These are phyloP conservation scores for Coenobita brevimanus DNA, from an alignment of 1,140 invertebrate genomes.

Conservation along the genomic window DNA sequence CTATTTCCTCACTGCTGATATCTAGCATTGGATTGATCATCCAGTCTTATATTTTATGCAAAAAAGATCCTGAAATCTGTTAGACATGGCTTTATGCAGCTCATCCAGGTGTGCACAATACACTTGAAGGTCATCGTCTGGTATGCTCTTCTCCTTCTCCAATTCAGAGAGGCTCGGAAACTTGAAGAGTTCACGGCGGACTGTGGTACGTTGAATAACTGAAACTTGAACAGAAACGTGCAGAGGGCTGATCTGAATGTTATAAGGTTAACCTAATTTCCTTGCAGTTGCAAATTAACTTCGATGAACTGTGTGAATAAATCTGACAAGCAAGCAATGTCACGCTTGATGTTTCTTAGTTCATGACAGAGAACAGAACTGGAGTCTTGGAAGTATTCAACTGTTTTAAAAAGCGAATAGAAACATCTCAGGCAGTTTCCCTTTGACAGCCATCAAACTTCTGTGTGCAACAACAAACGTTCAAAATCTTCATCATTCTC, in stretches of 20 bases:
- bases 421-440: slow-evolving; percentile 63
- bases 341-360: slow-evolving; percentile 33
- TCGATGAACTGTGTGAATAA: slow-evolving; percentile 67
- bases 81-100: slow-evolving; percentile 50
- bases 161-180: slow-evolving; percentile 56
- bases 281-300: slow-evolving; percentile 65
- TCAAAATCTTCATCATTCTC: slow-evolving; percentile 68
- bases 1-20: slow-evolving; percentile 41
- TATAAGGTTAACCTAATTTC: slow-evolving; percentile 62
- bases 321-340: slow-evolving; percentile 64
- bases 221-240: slow-evolving; percentile 56
- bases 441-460: slow-evolving; percentile 66
- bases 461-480: slow-evolving; percentile 57
- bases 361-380: slow-evolving; percentile 30
- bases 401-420: slow-evolving; percentile 56
- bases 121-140: slow-evolving; percentile 32
- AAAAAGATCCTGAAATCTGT: slow-evolving; percentile 66
- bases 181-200: slow-evolving; percentile 28
- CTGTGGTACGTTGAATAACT: slow-evolving; percentile 48
- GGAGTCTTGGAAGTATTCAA: slow-evolving; percentile 40
- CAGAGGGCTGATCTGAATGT: slow-evolving; percentile 56
- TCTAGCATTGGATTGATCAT: slow-evolving; percentile 51
- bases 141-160: slow-evolving; percentile 29
- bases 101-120: slow-evolving; percentile 35
- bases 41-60: slow-evolving; percentile 62